These are phyloP conservation scores for Apocheima hispidaria DNA, from an alignment of 2,888 invertebrate genomes.

Conservation along the genomic window DNA sequence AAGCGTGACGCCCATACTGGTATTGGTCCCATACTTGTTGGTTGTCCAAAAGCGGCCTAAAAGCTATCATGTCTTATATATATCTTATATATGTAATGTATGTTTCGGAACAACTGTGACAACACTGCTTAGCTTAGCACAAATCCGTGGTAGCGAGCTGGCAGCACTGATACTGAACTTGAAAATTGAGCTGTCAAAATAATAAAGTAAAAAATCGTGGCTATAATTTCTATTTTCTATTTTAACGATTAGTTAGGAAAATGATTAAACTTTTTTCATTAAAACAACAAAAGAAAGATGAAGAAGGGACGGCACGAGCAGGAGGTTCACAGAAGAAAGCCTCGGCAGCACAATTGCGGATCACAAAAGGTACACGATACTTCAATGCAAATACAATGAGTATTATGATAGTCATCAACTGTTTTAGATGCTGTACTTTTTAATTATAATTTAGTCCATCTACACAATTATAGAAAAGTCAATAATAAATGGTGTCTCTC, in stretches of 20 bases:
- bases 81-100: too few species aligned
- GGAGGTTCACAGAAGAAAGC: constrained; percentile 94
- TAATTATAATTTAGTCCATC: neutral
- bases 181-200: constrained; percentile 77
- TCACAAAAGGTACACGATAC: constrained; percentile 92
- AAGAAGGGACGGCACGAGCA: constrained; percentile 89
- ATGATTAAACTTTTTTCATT: constrained; percentile 99
- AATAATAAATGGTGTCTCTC: neutral
- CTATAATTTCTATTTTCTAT: constrained; percentile 72
- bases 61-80: too few species aligned
- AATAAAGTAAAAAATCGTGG: constrained; percentile 61
- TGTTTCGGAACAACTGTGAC: too few species aligned
- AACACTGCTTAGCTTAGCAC: too few species aligned
- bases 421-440: neutral
- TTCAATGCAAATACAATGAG: constrained; percentile 32
- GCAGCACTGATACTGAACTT: constrained; percentile 37
- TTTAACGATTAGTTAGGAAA: constrained; percentile 80
- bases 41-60: too few species aligned
- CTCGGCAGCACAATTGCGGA: constrained; percentile 98
- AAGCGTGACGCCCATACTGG: too few species aligned
- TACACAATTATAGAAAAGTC: neutral
- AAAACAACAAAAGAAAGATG: constrained; percentile 99
- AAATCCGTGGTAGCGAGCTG: too few species aligned
- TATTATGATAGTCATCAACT: constrained; percentile 19
- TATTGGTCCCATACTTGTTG: too few species aligned